These are phyloP conservation scores for Ginglymostoma cirratum DNA, from an alignment of 2,113 vertebrate genomes.

Conservation along the genomic window DNA sequence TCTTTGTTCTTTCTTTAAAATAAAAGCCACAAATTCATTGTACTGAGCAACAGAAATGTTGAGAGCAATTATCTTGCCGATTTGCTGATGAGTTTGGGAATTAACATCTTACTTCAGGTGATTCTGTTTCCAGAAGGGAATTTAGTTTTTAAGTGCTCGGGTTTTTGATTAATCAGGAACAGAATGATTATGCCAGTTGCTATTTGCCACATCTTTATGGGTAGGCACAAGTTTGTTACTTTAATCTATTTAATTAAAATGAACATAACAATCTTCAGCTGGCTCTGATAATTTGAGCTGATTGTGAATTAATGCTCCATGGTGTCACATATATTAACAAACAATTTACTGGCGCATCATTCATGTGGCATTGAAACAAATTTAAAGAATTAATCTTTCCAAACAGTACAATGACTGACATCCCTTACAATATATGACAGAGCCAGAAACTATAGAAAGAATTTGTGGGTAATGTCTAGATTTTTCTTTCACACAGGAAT, in stretches of 20 bases:
- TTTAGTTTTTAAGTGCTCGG: constrained; percentile 2
- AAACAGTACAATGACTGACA: not conserved
- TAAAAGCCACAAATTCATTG: not conserved
- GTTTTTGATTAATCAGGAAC: not conserved
- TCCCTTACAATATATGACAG: not conserved
- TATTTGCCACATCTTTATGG: not conserved
- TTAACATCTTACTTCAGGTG: not conserved
- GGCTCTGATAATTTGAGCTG: not conserved
- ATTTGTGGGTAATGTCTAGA: not conserved
- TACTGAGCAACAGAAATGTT: not conserved
- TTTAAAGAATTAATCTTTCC: not conserved
- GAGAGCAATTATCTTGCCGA: not conserved
- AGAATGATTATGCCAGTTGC: not conserved
- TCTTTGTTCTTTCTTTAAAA: not conserved
- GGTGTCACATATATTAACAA: not conserved
- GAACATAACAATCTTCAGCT: not conserved
- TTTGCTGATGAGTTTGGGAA: not conserved
- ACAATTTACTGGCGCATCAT: not conserved
- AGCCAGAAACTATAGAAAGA: not conserved
- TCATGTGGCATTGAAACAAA: not conserved
- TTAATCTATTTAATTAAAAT: constrained; percentile 2
- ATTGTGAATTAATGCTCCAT: not conserved
- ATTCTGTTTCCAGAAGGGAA: not conserved
- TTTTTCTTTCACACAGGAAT: not conserved
- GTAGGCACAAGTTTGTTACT: not conserved